A percentile compares a stretch with the other conserved stretches of the same genome.
These are phyloP conservation scores for Leptoclinus maculatus DNA, from an alignment of 2,797 vertebrate genomes.

Conservation along the genomic window DNA sequence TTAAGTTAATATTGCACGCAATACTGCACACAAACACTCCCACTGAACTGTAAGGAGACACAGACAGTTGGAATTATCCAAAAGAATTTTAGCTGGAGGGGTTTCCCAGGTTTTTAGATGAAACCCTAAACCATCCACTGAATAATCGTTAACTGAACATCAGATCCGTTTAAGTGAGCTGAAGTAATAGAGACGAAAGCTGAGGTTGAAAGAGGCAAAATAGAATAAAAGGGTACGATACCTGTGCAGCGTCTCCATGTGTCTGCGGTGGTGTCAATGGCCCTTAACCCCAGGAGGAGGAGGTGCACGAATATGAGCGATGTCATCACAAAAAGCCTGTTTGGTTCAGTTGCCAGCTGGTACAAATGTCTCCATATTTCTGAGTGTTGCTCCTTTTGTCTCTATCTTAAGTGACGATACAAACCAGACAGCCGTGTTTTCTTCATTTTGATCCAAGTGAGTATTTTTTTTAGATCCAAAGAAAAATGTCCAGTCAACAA, in stretches of 20 bases:
- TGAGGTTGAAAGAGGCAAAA: conserved; percentile 9
- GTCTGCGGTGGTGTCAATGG: conserved; percentile 55
- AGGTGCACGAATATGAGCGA: conserved; percentile 61
- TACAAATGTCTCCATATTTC: conserved; percentile 60
- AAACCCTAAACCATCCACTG: conserved; percentile 55
- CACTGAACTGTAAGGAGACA: conserved; percentile 54
- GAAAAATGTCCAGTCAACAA: conserved; percentile 16
- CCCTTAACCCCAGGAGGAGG: conserved; percentile 69
- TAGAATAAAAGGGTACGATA: conserved; percentile 45
- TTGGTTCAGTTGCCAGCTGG: conserved; percentile 58
- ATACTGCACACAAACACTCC: conserved; percentile 46
- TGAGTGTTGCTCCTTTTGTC: conserved; percentile 6
- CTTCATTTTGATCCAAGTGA: conserved; percentile 33
- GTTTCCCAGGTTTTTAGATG: conserved; percentile 65
- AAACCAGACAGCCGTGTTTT: conserved; percentile 2
- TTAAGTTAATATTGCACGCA: conserved; percentile 52
- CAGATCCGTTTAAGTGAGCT: conserved; percentile 25
- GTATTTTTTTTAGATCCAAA: conserved; percentile 35
- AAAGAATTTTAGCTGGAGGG: conserved; percentile 81
- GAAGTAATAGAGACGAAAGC: conserved; percentile 3
- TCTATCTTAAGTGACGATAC: conserved; percentile 41
- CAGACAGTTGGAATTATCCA: conserved; percentile 75
- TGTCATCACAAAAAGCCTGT: conserved; percentile 66
- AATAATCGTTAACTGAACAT: conserved; percentile 67
- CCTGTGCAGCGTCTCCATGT: conserved; percentile 80